Evolutionary conservation across 2,888 invertebrate species (phyloP).

Genomic region (Crematogaster levior): DNA sequence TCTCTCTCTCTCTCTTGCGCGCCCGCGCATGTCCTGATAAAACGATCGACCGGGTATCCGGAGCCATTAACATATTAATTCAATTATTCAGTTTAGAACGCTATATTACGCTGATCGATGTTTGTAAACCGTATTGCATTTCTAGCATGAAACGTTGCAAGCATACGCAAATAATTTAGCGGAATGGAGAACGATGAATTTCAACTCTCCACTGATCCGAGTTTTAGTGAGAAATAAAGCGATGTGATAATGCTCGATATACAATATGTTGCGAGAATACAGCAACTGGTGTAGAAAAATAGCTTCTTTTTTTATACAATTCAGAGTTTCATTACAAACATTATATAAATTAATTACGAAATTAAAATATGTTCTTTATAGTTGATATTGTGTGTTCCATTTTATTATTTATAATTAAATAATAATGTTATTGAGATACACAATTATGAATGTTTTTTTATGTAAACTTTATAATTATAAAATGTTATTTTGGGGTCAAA

Average conservation of each 20-base stretch:
- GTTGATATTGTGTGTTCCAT: neutral
- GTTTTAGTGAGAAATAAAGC: slow-evolving; percentile 20
- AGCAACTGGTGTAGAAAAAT: slow-evolving; percentile 9
- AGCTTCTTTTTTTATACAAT: neutral
- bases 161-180: slow-evolving; percentile 47
- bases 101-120: slow-evolving; percentile 50
- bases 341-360: slow-evolving; percentile 14
- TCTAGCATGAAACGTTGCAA: slow-evolving; percentile 49
- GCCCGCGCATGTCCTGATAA: slow-evolving; percentile 23
- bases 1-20: neutral
- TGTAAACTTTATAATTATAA: neutral
- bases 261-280: neutral
- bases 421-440: neutral
- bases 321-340: neutral
- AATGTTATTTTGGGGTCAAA: neutral
- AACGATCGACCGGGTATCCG: slow-evolving; percentile 34
- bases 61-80: slow-evolving; percentile 52
- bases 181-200: slow-evolving; percentile 43
- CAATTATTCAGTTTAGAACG: slow-evolving; percentile 55
- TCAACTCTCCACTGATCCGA: slow-evolving; percentile 38
- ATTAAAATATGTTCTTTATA: slow-evolving; percentile 4
- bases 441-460: neutral
- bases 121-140: slow-evolving; percentile 53
- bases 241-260: slow-evolving; percentile 8
- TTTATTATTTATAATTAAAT: slow-evolving; percentile 33